Base-by-base conservation (phyloP, 2,888 invertebrate species). In the Cheilosia vernalis region DNA sequence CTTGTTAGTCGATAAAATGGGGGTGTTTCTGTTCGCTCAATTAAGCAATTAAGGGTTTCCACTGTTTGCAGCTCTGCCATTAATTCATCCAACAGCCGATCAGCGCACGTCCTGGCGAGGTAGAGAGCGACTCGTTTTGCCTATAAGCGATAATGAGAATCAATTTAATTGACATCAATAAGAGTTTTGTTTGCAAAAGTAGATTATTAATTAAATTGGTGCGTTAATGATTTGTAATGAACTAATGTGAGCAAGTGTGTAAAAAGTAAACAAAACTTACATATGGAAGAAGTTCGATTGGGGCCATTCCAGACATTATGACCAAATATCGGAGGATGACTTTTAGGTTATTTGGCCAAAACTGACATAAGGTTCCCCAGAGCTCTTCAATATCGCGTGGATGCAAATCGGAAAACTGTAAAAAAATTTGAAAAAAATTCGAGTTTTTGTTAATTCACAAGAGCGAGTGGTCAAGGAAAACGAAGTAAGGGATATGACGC, bases 11-110 rank as follows among this genome's bases (percentile, higher is more conserved):
- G 95, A 93, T 98, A 99, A 93, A 98, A 99, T 4, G 99, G 99
- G 30, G 99, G 98, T 0, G 99, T 98, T 93, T 99, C 99, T 0
- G 98, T 99, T 83, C 99, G 94, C 92, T 99, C 99, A 88, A 99
- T 98, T 88, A 97, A 94, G 91, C 98, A 98, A 93, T 98, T 98
- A 70, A 99, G 94, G 0, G 98, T 98, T 93, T 99, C 99, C 24
- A 99, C 98, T 0, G 98, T 98, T 93, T 98, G 98, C 87, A 99
- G 93, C 92, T 99, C 99, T 24, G 96, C 96, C 97, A 99, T 98
- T 94, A 99, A 95, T 93, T 99, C 98, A 90, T 99, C 98, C 30
- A 99, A 94, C 15, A 99, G 94, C 37, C 98, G 95, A 91, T 98
- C 98, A 0, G 99, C 97, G 79, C 97, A 95, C 0, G 98, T 97